Evolutionary conservation across 2,797 vertebrate genomes (phyloP).

Genomic region (Sebastes vulpes): DNA sequence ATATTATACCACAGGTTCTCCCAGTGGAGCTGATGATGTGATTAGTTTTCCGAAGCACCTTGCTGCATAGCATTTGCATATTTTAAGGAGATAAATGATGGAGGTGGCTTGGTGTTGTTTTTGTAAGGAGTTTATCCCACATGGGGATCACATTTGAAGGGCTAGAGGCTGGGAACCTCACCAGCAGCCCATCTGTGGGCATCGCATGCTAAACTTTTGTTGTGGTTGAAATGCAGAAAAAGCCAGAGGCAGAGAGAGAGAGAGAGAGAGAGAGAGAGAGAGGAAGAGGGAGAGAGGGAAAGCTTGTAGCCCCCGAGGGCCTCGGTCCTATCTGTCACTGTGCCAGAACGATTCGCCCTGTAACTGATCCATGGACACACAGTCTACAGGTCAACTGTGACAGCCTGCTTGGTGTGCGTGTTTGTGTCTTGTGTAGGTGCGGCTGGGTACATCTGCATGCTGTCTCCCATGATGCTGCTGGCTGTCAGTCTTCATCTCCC

Average conservation of each 20-base stretch:
- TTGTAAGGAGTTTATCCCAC: not conserved
- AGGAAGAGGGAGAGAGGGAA: not conserved
- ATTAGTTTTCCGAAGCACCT: conserved; percentile 1
- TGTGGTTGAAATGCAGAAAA: conserved; percentile 34
- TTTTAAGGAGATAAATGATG: conserved; percentile 12
- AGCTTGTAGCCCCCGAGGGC: conserved; percentile 58
- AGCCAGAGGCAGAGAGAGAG: conserved; percentile 43
- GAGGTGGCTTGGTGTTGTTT: not conserved
- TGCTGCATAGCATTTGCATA: conserved; percentile 3
- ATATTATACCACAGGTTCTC: not conserved
- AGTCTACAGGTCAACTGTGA: conserved; percentile 72
- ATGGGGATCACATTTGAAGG: not conserved
- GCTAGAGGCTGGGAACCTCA: not conserved
- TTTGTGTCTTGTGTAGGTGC: conserved; percentile 13
- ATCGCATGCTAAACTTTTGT: conserved; percentile 27
- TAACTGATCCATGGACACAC: conserved; percentile 68
- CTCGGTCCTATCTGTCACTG: conserved; percentile 66
- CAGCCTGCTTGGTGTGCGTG: conserved; percentile 32
- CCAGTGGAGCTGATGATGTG: conserved; percentile 14
- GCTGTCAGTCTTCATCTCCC: conserved; percentile 54
- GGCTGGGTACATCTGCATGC: conserved; percentile 53
- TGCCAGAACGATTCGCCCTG: conserved; percentile 58
- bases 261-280: not conserved
- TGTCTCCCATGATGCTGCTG: conserved; percentile 44
- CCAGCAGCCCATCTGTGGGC: conserved; percentile 9